Base-by-base conservation (phyloP, 2,113 vertebrate species). In the Callaeas wilsoni region DNA sequence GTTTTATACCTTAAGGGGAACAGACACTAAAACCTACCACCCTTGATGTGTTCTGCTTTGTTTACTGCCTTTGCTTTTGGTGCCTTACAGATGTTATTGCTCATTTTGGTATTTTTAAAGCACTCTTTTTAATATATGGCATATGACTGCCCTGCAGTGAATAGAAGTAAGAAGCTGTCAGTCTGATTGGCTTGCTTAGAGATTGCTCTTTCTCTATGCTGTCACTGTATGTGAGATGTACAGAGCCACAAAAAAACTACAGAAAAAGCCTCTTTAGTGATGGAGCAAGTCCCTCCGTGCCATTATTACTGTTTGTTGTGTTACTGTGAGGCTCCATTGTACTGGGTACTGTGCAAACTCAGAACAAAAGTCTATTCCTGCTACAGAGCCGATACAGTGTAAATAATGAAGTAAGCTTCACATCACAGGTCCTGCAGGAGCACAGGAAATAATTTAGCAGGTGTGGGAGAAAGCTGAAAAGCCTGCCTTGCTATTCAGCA, bases 131-230 rank as follows among this genome's bases (percentile, higher is more conserved):
- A 92, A 86, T 93, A 93, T 71, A 60, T 78, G 44, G 79, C 90
- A 87, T 75, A 60, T 86, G 76, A 90, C 68, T 95, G 73, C 92
- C 92, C 90, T 89, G 85, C 76, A 96, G 94, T 88, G 73, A 96
- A 75, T 16, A 81, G 62, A 20, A 94, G 47, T 37, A 75, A 88
- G 59, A 88, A 94, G 71, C 90, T 94, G 95, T 90, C 93, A 90
- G 52, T 89, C 92, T 88, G 49, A 88, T 3, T 78, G 64, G 42
- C 80, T 69, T 86, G 59, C 52, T 92, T 70, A 80, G 71, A 94
- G 68, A 90, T 60, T 96, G 90, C 76, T 90, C 93, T 90, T 96
- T 96, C 83, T 96, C 60, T 77, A 11, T 86, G 92, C 69, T 96
- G 76, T 94, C 83, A 90, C 15, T 75, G 64, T 57, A 55, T 21